Percentiles rank a stretch among this genome's conserved stretches.
These are phyloP conservation scores for Hoplodrina blanda DNA, from an alignment of 2,888 invertebrate species.

Conservation along the genomic window DNA sequence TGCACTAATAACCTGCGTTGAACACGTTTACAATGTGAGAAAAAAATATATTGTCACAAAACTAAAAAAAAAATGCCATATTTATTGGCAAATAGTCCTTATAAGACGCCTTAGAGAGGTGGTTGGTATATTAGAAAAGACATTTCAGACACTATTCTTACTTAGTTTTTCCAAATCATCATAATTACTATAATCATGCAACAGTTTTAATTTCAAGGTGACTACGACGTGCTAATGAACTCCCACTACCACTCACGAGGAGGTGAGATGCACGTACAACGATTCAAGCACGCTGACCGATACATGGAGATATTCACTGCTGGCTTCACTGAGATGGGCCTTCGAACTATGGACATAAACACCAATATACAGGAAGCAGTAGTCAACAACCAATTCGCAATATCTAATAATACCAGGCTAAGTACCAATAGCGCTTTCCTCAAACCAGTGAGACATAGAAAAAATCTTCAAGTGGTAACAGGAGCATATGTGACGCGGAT, in stretches of 20 bases:
- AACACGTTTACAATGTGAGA: too few species aligned
- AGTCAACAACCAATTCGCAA: constrained; percentile 84
- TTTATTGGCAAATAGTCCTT: too few species aligned
- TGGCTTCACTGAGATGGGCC: constrained; percentile 85
- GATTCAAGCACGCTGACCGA: constrained; percentile 84
- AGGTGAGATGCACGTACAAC: constrained; percentile 86
- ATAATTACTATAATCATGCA: not conserved
- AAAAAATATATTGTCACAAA: too few species aligned
- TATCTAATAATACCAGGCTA: constrained; percentile 85
- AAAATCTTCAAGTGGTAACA: constrained; percentile 82
- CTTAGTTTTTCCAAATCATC: too few species aligned
- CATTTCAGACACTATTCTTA: too few species aligned
- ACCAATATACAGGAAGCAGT: constrained; percentile 84
- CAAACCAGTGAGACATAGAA: constrained; percentile 83
- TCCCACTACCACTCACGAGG: constrained; percentile 86
- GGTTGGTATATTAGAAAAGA: too few species aligned
- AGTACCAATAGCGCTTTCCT: constrained; percentile 85
- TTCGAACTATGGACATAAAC: constrained; percentile 83
- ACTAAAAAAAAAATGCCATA: too few species aligned
- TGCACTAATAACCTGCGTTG: not conserved
- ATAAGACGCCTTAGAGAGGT: too few species aligned
- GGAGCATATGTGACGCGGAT: constrained; percentile 85
- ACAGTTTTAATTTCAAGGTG: constrained; percentile 77
- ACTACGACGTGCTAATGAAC: constrained; percentile 86
- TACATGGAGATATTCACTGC: constrained; percentile 83